These are phyloP conservation scores for Xiphophorus couchianus DNA, from an alignment of 2,113 vertebrate species.

Conservation along the genomic window DNA sequence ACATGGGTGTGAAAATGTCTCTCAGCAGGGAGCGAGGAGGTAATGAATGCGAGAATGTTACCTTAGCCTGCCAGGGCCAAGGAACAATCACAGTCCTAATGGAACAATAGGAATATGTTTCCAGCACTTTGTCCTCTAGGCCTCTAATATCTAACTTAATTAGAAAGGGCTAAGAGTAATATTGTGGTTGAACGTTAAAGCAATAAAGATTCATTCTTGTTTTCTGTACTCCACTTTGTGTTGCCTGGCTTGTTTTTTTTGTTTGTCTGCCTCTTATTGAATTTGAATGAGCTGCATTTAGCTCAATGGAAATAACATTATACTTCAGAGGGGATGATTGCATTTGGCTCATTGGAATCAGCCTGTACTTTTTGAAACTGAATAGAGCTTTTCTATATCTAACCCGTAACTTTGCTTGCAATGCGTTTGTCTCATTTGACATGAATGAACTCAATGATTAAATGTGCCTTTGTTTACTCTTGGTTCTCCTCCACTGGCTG, in stretches of 20 bases:
- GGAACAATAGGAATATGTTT: constrained; percentile 28
- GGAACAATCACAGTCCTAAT: constrained; percentile 27
- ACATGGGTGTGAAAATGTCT: constrained; percentile 70
- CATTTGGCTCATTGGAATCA: constrained; percentile 69
- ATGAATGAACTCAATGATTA: constrained; percentile 30
- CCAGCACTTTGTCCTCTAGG: constrained; percentile 1
- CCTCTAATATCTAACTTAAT: constrained; percentile 1
- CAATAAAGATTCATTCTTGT: constrained; percentile 19
- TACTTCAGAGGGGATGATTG: constrained; percentile 51
- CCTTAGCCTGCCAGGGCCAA: background rate
- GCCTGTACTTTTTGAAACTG: constrained; percentile 15
- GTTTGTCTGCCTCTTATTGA: constrained; percentile 37
- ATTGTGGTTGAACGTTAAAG: constrained; percentile 9
- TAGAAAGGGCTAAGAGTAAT: constrained; percentile 7
- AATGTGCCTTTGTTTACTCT: constrained; percentile 19
- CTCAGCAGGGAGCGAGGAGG: constrained; percentile 45
- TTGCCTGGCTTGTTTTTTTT: constrained; percentile 15
- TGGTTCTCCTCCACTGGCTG: constrained; percentile 26
- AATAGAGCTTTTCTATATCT: constrained; percentile 36
- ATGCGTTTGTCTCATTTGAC: constrained; percentile 28
- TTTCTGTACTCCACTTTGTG: constrained; percentile 15
- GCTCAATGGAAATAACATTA: constrained; percentile 52
- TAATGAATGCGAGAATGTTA: constrained; percentile 58
- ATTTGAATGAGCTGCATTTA: constrained; percentile 42
- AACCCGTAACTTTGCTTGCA: constrained; percentile 14